Percentiles rank a stretch among this genome's conserved stretches.
phyloP scores from a whole-genome alignment of 2,888 invertebrate genomes.

The Cerastoderma edule region DNA sequence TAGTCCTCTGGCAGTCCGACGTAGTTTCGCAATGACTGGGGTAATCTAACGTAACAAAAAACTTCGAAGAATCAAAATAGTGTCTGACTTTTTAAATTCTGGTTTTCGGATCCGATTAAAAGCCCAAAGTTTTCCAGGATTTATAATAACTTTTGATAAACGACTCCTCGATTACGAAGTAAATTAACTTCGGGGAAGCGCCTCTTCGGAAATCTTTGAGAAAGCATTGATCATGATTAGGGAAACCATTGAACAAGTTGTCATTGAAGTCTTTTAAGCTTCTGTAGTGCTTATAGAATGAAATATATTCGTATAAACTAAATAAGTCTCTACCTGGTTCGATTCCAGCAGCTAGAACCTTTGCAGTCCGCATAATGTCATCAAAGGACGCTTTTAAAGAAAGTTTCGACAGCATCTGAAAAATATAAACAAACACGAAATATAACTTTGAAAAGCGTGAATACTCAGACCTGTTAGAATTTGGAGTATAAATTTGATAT shows the following conservation, averaged over 20 bases:
- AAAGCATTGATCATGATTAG: not conserved
- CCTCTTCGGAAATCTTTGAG: not conserved
- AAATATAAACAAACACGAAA: slow-evolving; percentile 7
- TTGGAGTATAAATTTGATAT: not conserved
- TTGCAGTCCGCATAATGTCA: slow-evolving; percentile 83
- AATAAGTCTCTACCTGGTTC: slow-evolving; percentile 81
- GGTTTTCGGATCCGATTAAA: too few relatives aligned
- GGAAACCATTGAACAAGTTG: too few relatives aligned
- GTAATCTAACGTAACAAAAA: too few relatives aligned
- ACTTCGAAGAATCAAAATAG: too few relatives aligned
- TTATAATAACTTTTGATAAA: not conserved
- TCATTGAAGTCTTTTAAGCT: not conserved
- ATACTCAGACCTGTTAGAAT: not conserved
- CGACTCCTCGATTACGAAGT: not conserved
- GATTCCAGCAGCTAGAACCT: slow-evolving; percentile 80
- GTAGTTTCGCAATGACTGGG: too few relatives aligned
- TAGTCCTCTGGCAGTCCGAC: too few relatives aligned
- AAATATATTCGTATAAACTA: not conserved
- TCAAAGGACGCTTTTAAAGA: slow-evolving; percentile 84
- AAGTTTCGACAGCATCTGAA: slow-evolving; percentile 71
- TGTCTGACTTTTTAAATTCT: too few relatives aligned
- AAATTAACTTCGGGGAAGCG: not conserved
- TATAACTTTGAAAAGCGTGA: not conserved
- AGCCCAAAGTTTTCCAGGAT: too few relatives aligned
- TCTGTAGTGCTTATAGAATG: not conserved